Evolutionary conservation across 2,797 vertebrate species (phyloP).

Genomic region (Micromesistius poutassou): DNA sequence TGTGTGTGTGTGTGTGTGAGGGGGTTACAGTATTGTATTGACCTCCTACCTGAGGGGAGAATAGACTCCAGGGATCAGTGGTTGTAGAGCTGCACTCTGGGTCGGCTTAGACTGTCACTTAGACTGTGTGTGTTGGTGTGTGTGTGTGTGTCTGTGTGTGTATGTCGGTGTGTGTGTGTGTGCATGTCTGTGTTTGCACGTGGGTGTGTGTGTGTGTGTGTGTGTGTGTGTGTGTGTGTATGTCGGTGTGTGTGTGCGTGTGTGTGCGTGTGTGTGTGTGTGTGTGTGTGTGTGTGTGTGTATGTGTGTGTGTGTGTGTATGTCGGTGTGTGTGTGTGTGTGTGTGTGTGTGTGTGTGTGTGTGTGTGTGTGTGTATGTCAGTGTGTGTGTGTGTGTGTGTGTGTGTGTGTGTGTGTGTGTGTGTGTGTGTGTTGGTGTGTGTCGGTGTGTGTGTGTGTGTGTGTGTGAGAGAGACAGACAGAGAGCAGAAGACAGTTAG

Average conservation of each 20-base stretch:
- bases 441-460: constrained; percentile 3
- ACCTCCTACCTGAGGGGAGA: constrained; percentile 67
- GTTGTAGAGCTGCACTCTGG: constrained; percentile 67
- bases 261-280: constrained; percentile 27
- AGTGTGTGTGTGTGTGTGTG: constrained; percentile 27
- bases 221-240: constrained; percentile 17
- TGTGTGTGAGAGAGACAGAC: too few relatives aligned
- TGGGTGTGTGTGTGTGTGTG: constrained; percentile 9
- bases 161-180: constrained; percentile 17
- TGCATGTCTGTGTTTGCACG: constrained; percentile 6
- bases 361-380: constrained; percentile 18
- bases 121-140: constrained; percentile 27
- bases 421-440: constrained; percentile 14
- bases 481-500: not conserved
- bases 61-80: constrained; percentile 70
- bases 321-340: constrained; percentile 16
- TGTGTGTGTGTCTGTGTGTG: constrained; percentile 32
- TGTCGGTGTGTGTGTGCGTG: constrained; percentile 19
- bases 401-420: constrained; percentile 18
- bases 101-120: constrained; percentile 68
- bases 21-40: constrained; percentile 72
- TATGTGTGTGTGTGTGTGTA: not conserved
- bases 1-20: constrained; percentile 22
- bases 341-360: constrained; percentile 10
- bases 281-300: constrained; percentile 15